A percentile compares a stretch with the other conserved stretches of the same genome.
These are phyloP conservation scores for Stramonita haemastoma DNA, from an alignment of 2,888 invertebrate species.

Conservation along the genomic window DNA sequence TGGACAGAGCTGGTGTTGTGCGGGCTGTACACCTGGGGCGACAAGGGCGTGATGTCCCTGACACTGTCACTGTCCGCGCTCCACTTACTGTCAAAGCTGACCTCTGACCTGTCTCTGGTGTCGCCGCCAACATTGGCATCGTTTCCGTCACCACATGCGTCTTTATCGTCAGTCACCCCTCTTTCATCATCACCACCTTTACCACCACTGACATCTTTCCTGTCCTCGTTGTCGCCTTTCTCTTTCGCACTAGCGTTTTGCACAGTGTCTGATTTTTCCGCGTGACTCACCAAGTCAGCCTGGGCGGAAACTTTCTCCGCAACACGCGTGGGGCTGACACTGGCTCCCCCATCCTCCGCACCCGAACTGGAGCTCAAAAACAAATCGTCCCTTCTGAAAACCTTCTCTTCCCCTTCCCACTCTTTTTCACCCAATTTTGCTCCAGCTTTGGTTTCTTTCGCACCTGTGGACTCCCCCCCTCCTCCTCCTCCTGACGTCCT, in stretches of 20 bases:
- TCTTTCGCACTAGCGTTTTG: not conserved
- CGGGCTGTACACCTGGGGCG: not conserved
- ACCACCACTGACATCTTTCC: no score
- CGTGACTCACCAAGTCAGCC: not conserved
- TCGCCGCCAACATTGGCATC: no score
- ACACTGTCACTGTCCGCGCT: not conserved
- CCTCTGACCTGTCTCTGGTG: no score
- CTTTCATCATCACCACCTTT: no score
- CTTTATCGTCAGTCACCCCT: no score
- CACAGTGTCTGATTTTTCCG: no score
- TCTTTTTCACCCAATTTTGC: not conserved
- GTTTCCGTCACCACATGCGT: no score
- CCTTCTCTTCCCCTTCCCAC: not conserved
- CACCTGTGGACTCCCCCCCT: no score
- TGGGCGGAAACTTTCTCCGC: not conserved
- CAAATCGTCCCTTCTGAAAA: constrained; percentile 13
- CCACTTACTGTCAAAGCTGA: not conserved
- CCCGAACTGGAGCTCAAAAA: constrained; percentile 29
- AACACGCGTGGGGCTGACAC: not conserved
- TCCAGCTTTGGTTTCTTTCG: not conserved
- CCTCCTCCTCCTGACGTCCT: no score
- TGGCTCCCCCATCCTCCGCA: constrained; percentile 5
- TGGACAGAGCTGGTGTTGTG: not conserved
- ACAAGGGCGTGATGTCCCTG: not conserved
- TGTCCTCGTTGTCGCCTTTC: not conserved